A percentile compares a stretch with the other conserved stretches of the same genome.
Conservation (phyloP, 2,113 vertebrate species). For the Gallinago media region DNA sequence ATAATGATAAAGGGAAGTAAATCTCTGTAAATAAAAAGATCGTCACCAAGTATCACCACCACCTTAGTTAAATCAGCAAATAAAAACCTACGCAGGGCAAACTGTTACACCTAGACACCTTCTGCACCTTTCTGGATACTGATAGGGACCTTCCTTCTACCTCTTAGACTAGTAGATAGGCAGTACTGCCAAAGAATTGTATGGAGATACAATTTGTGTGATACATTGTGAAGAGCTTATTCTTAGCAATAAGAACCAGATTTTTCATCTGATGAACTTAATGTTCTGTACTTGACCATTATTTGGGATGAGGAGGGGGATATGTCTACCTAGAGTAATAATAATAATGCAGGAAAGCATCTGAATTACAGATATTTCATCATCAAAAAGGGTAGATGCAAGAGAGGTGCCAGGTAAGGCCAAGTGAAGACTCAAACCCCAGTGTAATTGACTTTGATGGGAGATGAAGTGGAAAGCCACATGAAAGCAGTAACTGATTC, state of each 20-base stretch:
- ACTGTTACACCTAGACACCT: not conserved
- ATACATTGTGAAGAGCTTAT: not conserved
- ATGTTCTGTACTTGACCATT: not conserved
- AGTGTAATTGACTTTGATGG: constrained; percentile 3
- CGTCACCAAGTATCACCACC: not conserved
- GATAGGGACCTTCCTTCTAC: not conserved
- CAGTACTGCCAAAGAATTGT: not conserved
- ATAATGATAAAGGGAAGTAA: not conserved
- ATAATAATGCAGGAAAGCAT: not conserved
- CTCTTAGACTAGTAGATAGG: not conserved
- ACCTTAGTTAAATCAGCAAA: not conserved
- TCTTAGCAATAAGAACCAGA: not conserved
- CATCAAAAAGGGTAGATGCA: constrained; percentile 4
- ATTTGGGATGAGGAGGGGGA: not conserved
- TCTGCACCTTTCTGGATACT: not conserved
- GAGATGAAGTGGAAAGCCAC: constrained; percentile 35
- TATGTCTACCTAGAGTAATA: fast-evolving
- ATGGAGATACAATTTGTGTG: not conserved
- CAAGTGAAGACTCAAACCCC: constrained; percentile 16
- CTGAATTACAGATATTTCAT: constrained; percentile 27
- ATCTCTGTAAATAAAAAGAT: not conserved
- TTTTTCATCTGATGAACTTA: not conserved
- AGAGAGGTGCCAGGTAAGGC: constrained; percentile 21
- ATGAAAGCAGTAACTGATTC: constrained; percentile 30
- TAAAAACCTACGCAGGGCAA: not conserved